Evolutionary conservation across 1,140 invertebrate species (phyloP), one percentile per base, ranked within the genome.

Genomic region (Ectropis grisescens): DNA sequence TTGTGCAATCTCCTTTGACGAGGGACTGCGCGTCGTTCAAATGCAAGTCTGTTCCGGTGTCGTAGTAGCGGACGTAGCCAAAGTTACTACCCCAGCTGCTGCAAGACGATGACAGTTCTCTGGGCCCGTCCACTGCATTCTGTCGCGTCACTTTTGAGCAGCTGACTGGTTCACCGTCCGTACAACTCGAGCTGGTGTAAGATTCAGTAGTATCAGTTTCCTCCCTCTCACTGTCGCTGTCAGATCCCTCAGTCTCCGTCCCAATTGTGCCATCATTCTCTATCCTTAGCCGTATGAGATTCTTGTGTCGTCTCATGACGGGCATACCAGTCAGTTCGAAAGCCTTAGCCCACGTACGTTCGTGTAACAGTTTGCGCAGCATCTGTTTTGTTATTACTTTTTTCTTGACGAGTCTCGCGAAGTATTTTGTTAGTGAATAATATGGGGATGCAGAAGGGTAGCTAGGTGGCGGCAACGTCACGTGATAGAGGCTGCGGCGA

Each of bases 381-480:
- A 93, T 84, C 57, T 87, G 85, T 29, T 87, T 76, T 2, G 87
- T 88, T 37, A 94, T 88, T 2, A 90, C 69, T 54, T 89, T 89
- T 54, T 87, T 85, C 57, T 88, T 87, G 5, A 93, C 89, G 28
- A 92, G 84, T 52, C 86, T 86, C 19, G 88, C 87, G 58, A 92
- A 92, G 57, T 88, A 89, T 54, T 88, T 89, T 11, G 91, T 91
- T 13, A 94, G 84, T 26, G 87, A 87, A 46, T 88, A 84, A 61
- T 90, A 91, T 9, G 89, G 89, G 12, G 87, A 85, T 30, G 87
- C 86, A 27, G 87, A 83, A 28, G 87, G 88, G 74, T 89, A 89
- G 43, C 82, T 84, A 45, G 81, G 78, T 28, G 88, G 86, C 33
- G 88, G 88, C 42, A 87, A 62, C 24, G 86, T 88, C 36, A 85